Percentiles rank a stretch among this genome's conserved stretches.
These are phyloP conservation scores for Spinus olivaceus DNA, from an alignment of 2,797 vertebrate genomes.

Conservation along the genomic window DNA sequence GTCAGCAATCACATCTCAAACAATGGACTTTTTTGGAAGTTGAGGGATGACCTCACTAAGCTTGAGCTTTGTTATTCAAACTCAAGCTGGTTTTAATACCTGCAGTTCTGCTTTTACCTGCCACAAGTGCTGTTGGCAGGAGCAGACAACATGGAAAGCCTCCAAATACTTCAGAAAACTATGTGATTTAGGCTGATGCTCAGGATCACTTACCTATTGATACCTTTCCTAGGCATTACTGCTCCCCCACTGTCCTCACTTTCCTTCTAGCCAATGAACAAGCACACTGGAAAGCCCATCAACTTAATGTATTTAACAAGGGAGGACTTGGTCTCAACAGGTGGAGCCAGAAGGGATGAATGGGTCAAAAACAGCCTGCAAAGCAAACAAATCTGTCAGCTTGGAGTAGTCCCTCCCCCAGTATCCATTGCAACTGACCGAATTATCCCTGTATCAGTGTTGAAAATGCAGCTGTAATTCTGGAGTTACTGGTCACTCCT, in stretches of 20 bases:
- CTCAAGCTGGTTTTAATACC: not conserved
- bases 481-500: not conserved
- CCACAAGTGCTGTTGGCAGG: not conserved
- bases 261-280: not conserved
- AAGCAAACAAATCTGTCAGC: not conserved
- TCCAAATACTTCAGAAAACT: not conserved
- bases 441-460: not conserved
- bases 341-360: not conserved
- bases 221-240: not conserved
- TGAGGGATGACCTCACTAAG: not conserved
- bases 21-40: not conserved
- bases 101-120: not conserved
- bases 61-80: not conserved
- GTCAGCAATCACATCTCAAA: not conserved
- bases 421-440: not conserved
- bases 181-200: not conserved
- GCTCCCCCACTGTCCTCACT: not conserved
- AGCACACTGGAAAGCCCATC: not conserved
- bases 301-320: not conserved
- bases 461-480: not conserved
- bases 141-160: not conserved
- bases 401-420: not conserved
- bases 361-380: not conserved
- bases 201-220: accelerated
- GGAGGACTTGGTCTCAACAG: not conserved